A percentile compares a stretch with the other conserved stretches of the same genome.
These are phyloP conservation scores for Anoplophora glabripennis DNA, from an alignment of 1,140 invertebrate genomes.

Conservation along the genomic window DNA sequence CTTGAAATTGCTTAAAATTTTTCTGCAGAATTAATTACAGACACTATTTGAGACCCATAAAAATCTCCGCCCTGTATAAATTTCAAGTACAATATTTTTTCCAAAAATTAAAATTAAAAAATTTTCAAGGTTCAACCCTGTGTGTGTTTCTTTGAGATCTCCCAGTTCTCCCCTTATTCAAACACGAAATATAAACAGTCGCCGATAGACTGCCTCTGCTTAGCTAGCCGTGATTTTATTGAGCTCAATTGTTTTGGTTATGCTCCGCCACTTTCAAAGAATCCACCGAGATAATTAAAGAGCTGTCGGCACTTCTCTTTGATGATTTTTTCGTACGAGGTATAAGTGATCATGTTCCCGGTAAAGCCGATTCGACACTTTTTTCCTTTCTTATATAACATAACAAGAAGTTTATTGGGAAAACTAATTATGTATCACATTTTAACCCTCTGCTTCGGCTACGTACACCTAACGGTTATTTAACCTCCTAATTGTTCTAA, in stretches of 20 bases:
- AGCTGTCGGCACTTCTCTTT: constrained; percentile 11
- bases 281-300: constrained; percentile 18
- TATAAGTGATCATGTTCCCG: constrained; percentile 12
- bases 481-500: too few species aligned
- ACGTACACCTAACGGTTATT: too few species aligned
- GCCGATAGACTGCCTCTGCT: constrained; percentile 2
- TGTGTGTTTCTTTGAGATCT: neutral
- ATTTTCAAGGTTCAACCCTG: neutral
- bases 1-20: too few species aligned
- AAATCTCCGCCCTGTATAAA: too few species aligned
- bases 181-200: constrained; percentile 7
- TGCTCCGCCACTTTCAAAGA: constrained; percentile 12
- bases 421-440: too few species aligned
- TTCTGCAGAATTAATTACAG: too few species aligned
- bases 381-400: too few species aligned
- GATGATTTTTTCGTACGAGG: constrained; percentile 12
- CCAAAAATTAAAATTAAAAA: neutral
- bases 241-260: constrained; percentile 16
- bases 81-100: too few species aligned
- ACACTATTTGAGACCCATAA: too few species aligned
- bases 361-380: neutral
- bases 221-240: constrained; percentile 14
- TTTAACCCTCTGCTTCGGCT: too few species aligned
- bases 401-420: too few species aligned
- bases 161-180: constrained; percentile 2